Conservation (phyloP, 2,797 vertebrate species). For the Myiotriccus ornatus region DNA sequence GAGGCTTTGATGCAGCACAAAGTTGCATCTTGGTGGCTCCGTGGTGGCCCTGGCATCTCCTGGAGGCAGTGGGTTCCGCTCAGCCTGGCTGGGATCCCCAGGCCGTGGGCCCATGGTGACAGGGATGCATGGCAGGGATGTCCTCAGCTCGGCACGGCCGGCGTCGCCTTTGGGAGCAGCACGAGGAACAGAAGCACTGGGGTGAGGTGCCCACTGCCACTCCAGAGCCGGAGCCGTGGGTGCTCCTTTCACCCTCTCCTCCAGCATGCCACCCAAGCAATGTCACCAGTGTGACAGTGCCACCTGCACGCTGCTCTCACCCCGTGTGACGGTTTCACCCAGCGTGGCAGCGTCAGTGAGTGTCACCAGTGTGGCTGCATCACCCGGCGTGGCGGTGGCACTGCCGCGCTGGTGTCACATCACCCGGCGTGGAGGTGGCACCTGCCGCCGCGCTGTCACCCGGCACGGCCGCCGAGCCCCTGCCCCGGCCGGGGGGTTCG, state of each 20-base stretch:
- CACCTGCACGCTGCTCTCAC: background rate
- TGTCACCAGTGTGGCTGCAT: background rate
- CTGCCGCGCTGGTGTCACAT: background rate
- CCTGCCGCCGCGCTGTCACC: background rate
- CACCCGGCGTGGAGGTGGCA: background rate
- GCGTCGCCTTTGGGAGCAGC: background rate
- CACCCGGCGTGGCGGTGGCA: background rate
- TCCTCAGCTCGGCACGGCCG: background rate
- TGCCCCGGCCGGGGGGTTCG: background rate
- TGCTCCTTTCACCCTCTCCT: background rate
- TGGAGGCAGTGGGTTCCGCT: background rate
- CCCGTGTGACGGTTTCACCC: background rate
- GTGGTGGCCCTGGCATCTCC: background rate
- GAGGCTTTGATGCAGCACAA: constrained; percentile 40
- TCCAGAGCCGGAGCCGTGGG: background rate
- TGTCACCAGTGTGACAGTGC: background rate
- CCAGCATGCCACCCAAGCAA: background rate
- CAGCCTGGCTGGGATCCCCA: background rate
- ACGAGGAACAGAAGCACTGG: background rate
- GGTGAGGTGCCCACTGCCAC: background rate
- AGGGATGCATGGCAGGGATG: background rate
- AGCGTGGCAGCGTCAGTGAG: background rate
- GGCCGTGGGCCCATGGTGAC: background rate
- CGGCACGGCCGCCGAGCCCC: background rate
- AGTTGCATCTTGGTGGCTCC: constrained; percentile 20